Percentiles rank a stretch among this genome's conserved stretches.
phyloP scores from a whole-genome alignment of 2,888 invertebrate species.

The Idaea aversata region DNA sequence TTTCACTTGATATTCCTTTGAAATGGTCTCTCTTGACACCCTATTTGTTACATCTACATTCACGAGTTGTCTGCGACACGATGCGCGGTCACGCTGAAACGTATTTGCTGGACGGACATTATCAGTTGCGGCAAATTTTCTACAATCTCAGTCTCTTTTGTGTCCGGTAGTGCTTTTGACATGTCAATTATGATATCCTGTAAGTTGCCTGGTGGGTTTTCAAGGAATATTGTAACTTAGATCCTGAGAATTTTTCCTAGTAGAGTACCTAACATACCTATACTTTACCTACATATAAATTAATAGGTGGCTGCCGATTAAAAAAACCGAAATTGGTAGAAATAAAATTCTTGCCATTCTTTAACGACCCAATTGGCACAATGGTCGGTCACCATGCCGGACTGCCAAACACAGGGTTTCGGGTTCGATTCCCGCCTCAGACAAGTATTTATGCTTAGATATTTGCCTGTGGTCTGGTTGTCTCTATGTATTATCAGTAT shows the following conservation, averaged over 20 bases:
- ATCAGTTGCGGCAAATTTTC: slow-evolving; percentile 68
- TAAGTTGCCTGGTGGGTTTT: slow-evolving; percentile 25
- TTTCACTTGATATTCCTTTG: slow-evolving; percentile 20
- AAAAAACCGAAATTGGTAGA: too few species aligned
- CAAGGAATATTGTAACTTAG: slow-evolving; percentile 6
- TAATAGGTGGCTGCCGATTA: too few species aligned
- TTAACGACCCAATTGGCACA: too few species aligned
- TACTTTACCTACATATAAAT: too few species aligned
- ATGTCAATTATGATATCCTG: slow-evolving; percentile 76
- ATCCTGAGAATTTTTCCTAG: background rate
- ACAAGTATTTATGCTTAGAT: too few species aligned
- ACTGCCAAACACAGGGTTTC: too few species aligned
- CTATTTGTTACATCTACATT: slow-evolving; percentile 57
- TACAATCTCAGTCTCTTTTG: slow-evolving; percentile 75
- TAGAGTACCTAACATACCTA: background rate
- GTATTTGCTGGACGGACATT: slow-evolving; percentile 69
- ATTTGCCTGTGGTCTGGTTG: too few species aligned
- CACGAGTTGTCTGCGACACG: slow-evolving; percentile 36
- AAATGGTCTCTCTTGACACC: slow-evolving; percentile 30
- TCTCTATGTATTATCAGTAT: too few species aligned
- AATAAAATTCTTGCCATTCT: too few species aligned
- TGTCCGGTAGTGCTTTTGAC: slow-evolving; percentile 69
- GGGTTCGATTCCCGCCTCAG: too few species aligned
- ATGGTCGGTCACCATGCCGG: too few species aligned
- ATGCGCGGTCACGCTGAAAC: slow-evolving; percentile 52